Base-by-base conservation (phyloP, 1,140 invertebrate species). In the Euura saliciscinereae region DNA sequence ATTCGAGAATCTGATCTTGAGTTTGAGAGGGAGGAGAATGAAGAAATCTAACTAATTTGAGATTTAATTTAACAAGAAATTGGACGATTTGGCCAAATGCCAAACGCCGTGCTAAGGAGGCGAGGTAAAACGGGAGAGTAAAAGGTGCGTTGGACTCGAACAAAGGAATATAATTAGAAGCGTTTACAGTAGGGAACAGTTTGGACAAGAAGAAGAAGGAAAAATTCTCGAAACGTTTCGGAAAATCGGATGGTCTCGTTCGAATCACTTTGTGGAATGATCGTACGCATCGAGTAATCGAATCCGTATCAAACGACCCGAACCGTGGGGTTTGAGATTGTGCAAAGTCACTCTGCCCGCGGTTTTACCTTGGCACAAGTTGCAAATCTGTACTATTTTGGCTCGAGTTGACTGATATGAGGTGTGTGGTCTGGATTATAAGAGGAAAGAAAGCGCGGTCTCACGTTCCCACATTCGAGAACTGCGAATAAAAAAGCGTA, bases 131-230 rank as follows among this genome's bases (percentile, higher is more conserved):
- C 51, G 75, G 76, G 72, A 66, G 73, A 75, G 72, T 77, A 71
- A 85, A 85, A 85, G 84, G 85, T 86, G 83, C 85, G 85, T 86
- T 86, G 84, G 85, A 86, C 85, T 85, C 84, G 83, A 86, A 86
- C 85, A 86, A 86, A 86, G 85, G 85, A 78, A 83, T 86, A 86
- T 85, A 81, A 85, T 85, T 85, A 85, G 84, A 82, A 79, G 74
- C 66, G 74, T 72, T 75, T 69, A 65, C 78, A 81, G 73, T 73
- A 77, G 51, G 51, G 51, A 66, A 69, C 73, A 64, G 28, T 28
- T 74, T 71, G 69, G 75, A 59, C 66, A 43, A 51, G 43, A 59
- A 13, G 64, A 46, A 28, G 46, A 5, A 28, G 70, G 51, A 59
- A 6, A 59, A 8, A 59, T 0, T 1, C 28, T 28, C 28, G 28